Conservation (phyloP, 1,140 invertebrate species). For the Heliconius eleuchia region DNA sequence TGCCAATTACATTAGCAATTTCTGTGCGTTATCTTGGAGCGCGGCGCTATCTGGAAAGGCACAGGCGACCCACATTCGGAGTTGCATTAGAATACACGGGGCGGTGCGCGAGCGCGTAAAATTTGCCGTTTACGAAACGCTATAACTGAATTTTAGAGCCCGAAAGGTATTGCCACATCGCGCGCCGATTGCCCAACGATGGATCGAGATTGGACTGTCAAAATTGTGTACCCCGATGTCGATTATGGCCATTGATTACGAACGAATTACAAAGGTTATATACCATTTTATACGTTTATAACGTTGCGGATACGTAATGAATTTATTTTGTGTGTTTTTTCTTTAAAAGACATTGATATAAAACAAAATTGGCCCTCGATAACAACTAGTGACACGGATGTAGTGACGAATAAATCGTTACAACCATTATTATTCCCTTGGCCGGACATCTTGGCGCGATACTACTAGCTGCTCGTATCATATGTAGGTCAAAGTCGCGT, state of each 20-base stretch:
- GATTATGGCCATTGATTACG: constrained; percentile 34
- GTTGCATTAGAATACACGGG: constrained; percentile 74
- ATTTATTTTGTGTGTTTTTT: background rate
- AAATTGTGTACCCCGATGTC: constrained; percentile 49
- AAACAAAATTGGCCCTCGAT: background rate
- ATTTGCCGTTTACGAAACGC: constrained; percentile 78
- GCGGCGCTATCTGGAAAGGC: constrained; percentile 57
- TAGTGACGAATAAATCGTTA: background rate
- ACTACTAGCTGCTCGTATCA: constrained; percentile 43
- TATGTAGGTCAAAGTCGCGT: constrained; percentile 74
- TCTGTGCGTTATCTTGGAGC: constrained; percentile 48
- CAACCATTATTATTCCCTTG: constrained; percentile 53
- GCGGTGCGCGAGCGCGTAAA: constrained; percentile 71
- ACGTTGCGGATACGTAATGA: background rate
- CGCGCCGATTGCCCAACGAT: constrained; percentile 68
- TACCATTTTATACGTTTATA: background rate
- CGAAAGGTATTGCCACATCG: constrained; percentile 65
- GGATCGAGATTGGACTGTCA: constrained; percentile 64
- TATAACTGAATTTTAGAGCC: constrained; percentile 76
- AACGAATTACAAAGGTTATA: background rate
- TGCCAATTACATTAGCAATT: constrained; percentile 39
- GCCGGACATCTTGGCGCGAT: constrained; percentile 60
- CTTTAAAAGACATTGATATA: background rate
- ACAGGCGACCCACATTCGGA: constrained; percentile 67
- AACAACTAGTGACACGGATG: constrained; percentile 8